A percentile compares a stretch with the other conserved stretches of the same genome.
These are phyloP conservation scores for Tichodroma muraria DNA, from an alignment of 2,113 vertebrate genomes.

Conservation along the genomic window DNA sequence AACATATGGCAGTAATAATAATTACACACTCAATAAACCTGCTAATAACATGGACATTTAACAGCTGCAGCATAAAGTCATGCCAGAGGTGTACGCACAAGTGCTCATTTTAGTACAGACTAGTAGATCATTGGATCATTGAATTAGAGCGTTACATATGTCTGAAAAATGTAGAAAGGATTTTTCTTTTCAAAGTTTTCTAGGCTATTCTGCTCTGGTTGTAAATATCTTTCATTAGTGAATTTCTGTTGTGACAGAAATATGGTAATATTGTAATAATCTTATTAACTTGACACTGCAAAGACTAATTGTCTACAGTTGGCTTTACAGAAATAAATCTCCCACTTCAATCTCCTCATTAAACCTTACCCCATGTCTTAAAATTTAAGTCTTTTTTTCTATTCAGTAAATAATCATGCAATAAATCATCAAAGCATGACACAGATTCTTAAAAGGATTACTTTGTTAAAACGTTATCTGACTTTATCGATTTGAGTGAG, in stretches of 20 bases:
- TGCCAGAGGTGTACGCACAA: background rate
- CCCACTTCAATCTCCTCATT: constrained; percentile 28
- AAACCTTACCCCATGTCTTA: constrained; percentile 10
- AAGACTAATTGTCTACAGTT: constrained; percentile 41
- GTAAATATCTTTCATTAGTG: background rate
- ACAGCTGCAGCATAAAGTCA: background rate
- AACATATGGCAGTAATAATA: background rate
- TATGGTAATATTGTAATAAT: constrained; percentile 15
- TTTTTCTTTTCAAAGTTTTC: background rate
- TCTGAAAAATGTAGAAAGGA: background rate
- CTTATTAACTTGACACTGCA: constrained; percentile 31
- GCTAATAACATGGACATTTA: background rate
- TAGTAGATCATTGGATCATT: background rate
- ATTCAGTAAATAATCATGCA: background rate
- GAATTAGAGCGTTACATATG: background rate
- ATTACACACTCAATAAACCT: background rate
- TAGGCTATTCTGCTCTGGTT: background rate
- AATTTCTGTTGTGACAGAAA: background rate
- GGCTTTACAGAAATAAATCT: constrained; percentile 47
- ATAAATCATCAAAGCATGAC: background rate
- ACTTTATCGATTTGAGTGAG: background rate
- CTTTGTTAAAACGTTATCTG: background rate
- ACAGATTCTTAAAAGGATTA: background rate
- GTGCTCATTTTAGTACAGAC: background rate
- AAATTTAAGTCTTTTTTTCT: background rate